A percentile compares a stretch with the other conserved stretches of the same genome.
phyloP scores from a whole-genome alignment of 2,113 vertebrate genomes.

The Embiotoca jacksoni region DNA sequence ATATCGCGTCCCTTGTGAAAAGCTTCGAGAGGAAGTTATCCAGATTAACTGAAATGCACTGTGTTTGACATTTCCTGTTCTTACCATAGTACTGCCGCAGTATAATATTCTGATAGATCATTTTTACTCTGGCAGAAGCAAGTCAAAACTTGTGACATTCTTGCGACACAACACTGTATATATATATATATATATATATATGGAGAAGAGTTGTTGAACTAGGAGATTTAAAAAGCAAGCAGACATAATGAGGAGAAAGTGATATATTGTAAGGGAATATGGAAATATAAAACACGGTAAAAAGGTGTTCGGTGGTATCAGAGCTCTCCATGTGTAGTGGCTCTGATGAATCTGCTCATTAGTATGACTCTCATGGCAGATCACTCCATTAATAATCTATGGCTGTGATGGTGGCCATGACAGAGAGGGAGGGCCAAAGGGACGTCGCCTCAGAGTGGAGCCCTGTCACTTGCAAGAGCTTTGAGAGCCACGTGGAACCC shows the following conservation, averaged over 20 bases:
- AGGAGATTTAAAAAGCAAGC: conserved; percentile 31
- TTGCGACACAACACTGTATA: too few relatives aligned
- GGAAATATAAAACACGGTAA: conserved; percentile 41
- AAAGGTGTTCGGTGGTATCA: conserved; percentile 26
- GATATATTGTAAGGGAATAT: conserved; percentile 24
- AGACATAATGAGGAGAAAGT: conserved; percentile 51
- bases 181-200: neutral
- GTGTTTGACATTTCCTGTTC: neutral
- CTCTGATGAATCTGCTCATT: conserved; percentile 79
- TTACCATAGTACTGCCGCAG: neutral
- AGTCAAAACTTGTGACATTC: neutral
- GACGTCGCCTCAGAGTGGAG: conserved; percentile 39
- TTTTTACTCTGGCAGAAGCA: neutral
- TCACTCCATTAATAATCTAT: conserved; percentile 78
- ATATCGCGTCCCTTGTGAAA: neutral
- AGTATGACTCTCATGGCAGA: conserved; percentile 69
- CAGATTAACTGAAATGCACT: neutral
- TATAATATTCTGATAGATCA: neutral
- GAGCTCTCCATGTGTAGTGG: conserved; percentile 32
- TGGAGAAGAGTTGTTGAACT: conserved; percentile 12
- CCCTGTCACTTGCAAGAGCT: conserved; percentile 44
- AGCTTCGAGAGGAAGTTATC: neutral
- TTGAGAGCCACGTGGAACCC: conserved; percentile 6
- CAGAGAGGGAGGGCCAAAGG: conserved; percentile 37
- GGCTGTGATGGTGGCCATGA: conserved; percentile 56